Conservation (phyloP, 2,888 invertebrate genomes). For the Dicycla oo region DNA sequence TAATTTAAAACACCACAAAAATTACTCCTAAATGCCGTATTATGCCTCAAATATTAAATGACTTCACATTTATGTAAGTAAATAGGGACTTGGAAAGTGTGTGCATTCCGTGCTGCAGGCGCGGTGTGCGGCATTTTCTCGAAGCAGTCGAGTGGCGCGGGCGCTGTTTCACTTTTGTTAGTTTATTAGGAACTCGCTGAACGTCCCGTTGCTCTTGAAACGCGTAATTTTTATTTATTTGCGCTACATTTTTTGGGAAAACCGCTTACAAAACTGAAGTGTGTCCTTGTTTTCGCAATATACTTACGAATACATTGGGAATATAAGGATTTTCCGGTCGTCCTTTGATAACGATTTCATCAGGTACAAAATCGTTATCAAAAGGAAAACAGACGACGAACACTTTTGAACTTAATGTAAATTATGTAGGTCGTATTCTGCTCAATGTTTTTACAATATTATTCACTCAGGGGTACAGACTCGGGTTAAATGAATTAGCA, state of each 20-base stretch:
- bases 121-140: conserved; percentile 31
- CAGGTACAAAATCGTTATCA: not conserved
- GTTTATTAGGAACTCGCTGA: conserved; percentile 24
- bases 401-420: not conserved
- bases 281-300: not conserved
- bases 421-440: not conserved
- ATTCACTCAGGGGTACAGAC: not conserved
- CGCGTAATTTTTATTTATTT: conserved; percentile 22
- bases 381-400: not conserved
- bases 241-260: not conserved
- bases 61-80: conserved; percentile 19
- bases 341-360: not conserved
- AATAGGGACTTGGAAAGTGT: conserved; percentile 33
- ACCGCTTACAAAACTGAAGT: too few relatives aligned
- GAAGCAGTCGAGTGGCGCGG: conserved; percentile 30
- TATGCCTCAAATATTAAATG: conserved; percentile 30
- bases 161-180: conserved; percentile 62
- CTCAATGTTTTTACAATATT: not conserved
- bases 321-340: not conserved
- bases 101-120: conserved; percentile 32
- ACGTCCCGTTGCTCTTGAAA: conserved; percentile 24
- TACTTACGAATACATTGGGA: not conserved
- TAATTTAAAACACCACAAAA: conserved; percentile 33
- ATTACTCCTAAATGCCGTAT: not conserved
- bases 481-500: not conserved